Percentiles rank a stretch among this genome's conserved stretches.
Conservation (phyloP, 2,113 vertebrate genomes). For the Chelonoidis abingdonii region DNA sequence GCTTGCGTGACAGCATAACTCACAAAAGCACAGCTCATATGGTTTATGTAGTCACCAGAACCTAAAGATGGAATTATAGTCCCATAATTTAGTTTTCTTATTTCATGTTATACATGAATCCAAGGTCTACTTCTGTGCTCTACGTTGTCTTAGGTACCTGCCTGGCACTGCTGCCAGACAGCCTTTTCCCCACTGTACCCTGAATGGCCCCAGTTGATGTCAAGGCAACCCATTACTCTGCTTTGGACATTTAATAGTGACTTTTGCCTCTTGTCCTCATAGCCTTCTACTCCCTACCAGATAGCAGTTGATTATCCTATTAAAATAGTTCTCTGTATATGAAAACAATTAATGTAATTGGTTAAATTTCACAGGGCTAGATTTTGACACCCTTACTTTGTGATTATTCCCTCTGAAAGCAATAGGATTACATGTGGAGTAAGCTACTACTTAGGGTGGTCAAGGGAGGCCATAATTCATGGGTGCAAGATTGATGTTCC, state of each 20-base stretch:
- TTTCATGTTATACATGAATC: background rate
- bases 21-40: background rate
- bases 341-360: background rate
- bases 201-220: background rate
- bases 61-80: background rate
- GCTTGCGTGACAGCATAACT: background rate
- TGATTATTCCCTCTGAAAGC: background rate
- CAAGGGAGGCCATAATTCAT: background rate
- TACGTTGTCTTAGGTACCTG: background rate
- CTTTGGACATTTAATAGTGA: background rate
- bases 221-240: background rate
- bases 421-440: background rate
- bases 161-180: background rate
- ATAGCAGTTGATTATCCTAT: background rate
- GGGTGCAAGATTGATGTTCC: background rate
- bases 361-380: background rate
- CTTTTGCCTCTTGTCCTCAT: background rate
- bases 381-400: background rate
- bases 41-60: background rate
- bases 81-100: background rate
- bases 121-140: background rate
- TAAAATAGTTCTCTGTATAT: background rate
- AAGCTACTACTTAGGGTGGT: background rate
- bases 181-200: background rate
- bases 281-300: background rate